Conservation (phyloP, 2,797 vertebrate genomes). For the Lepus townsendii region DNA sequence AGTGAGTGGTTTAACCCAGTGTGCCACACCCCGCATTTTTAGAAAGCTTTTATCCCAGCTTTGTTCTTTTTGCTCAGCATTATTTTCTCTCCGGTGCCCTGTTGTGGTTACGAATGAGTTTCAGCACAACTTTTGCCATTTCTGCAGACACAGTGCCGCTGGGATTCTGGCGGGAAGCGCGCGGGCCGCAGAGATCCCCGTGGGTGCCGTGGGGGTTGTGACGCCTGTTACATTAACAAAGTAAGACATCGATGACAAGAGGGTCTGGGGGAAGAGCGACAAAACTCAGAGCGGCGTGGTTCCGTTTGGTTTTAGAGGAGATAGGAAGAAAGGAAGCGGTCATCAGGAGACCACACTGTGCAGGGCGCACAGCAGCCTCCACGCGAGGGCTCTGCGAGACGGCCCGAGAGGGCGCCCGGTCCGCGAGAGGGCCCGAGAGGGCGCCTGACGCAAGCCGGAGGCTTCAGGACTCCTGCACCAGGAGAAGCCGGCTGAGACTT, state of each 20-base stretch:
- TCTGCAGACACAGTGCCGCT: not conserved
- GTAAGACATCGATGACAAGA: not conserved
- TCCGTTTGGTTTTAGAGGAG: not conserved
- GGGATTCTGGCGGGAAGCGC: not conserved
- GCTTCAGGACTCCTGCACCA: no score
- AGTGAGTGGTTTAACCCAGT: no score
- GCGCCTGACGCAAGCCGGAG: no score
- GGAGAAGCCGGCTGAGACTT: no score
- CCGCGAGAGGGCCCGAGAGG: no score
- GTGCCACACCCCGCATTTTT: no score
- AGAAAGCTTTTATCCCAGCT: no score
- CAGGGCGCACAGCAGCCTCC: no score
- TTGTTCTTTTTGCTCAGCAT: not conserved
- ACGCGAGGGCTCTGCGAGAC: no score
- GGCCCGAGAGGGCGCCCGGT: no score
- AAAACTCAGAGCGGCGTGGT: no score
- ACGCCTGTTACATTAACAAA: not conserved
- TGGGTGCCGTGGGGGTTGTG: not conserved
- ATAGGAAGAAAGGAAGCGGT: conserved; percentile 8
- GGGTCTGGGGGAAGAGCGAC: not conserved
- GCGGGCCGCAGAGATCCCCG: not conserved
- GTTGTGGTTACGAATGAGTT: not conserved
- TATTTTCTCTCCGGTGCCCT: not conserved
- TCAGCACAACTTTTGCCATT: not conserved
- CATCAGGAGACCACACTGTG: not conserved